These are phyloP conservation scores for Lagopus muta DNA, from an alignment of 2,113 vertebrate genomes.

Conservation along the genomic window DNA sequence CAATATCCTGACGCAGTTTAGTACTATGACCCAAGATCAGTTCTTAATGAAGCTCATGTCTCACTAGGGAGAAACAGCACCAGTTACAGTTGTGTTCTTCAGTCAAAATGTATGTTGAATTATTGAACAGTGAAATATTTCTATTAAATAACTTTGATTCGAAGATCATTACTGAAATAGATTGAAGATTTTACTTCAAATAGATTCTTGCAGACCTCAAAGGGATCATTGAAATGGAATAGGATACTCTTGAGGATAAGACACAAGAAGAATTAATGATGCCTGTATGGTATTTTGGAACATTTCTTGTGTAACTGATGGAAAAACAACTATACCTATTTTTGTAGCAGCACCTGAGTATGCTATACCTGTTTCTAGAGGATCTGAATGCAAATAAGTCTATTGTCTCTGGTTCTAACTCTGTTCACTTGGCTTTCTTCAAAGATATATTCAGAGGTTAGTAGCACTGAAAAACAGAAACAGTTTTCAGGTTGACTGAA, in stretches of 20 bases:
- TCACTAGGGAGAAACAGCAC: background rate
- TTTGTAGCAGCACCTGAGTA: background rate
- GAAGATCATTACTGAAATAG: background rate
- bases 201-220: background rate
- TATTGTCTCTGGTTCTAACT: background rate
- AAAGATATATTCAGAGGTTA: background rate
- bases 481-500: background rate
- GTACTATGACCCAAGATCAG: background rate
- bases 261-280: background rate
- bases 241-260: background rate
- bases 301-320: background rate
- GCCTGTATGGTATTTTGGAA: background rate
- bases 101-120: background rate
- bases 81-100: background rate
- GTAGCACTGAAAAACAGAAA: background rate
- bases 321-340: background rate
- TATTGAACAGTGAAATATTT: background rate
- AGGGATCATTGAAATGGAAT: background rate
- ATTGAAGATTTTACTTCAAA: background rate
- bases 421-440: background rate
- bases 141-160: background rate
- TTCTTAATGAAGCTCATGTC: background rate
- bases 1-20: background rate
- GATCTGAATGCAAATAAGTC: background rate
- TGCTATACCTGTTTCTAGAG: background rate